Evolutionary conservation across 2,797 vertebrate species (phyloP).

Genomic region (Pseudocheirus occidentalis): DNA sequence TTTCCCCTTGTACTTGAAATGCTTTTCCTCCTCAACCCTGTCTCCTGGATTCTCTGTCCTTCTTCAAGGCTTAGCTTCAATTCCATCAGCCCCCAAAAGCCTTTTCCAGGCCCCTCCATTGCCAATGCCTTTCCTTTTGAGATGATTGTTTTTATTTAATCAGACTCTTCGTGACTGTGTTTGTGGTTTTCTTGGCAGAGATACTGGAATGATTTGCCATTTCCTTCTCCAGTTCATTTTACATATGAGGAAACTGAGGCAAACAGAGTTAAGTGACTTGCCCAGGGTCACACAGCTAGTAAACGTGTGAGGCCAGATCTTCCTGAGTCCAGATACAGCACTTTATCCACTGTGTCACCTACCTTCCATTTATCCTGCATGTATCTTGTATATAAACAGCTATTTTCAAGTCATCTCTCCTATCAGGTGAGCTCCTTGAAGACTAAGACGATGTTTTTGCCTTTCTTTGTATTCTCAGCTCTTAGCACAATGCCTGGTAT

Average conservation of each 20-base stretch:
- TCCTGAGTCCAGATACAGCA: not conserved
- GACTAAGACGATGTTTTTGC: not conserved
- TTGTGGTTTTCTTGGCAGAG: not conserved
- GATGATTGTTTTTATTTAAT: not conserved
- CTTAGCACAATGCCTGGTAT: not conserved
- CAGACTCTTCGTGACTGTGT: not conserved
- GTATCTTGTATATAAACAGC: not conserved
- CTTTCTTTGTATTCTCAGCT: not conserved
- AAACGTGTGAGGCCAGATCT: not conserved
- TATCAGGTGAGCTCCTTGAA: not conserved
- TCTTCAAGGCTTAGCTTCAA: not conserved
- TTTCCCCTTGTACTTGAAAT: not conserved
- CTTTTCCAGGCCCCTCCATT: not conserved
- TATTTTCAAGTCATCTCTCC: not conserved
- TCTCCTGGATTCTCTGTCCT: not conserved
- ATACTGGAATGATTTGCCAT: not conserved
- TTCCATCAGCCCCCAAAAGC: not conserved
- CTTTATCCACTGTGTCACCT: not conserved
- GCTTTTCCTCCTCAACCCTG: not conserved
- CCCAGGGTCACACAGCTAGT: not conserved
- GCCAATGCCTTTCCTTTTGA: not conserved
- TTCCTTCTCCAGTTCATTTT: not conserved
- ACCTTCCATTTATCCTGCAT: not conserved
- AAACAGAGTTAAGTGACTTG: not conserved
- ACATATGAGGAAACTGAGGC: not conserved